These are phyloP conservation scores for Actinia tenebrosa DNA, from an alignment of 64 coral and sea anemone species.

Conservation along the genomic window DNA sequence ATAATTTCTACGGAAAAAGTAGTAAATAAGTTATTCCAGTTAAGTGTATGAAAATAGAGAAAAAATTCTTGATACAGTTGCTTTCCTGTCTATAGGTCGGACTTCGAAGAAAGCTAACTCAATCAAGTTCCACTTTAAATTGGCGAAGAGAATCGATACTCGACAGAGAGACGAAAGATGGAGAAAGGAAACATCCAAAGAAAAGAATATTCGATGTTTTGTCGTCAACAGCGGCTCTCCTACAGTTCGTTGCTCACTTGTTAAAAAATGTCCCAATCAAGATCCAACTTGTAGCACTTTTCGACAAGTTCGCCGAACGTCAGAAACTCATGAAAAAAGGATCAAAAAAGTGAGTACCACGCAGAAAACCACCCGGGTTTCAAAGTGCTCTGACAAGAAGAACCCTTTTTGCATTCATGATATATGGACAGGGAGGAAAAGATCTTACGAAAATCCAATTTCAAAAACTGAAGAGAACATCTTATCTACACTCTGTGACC, in stretches of 20 bases:
- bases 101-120: neutral
- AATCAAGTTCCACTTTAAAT: neutral
- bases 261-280: neutral
- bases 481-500: neutral
- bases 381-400: neutral
- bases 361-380: neutral
- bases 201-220: neutral
- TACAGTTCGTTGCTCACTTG: neutral
- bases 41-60: neutral
- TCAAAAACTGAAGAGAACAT: neutral
- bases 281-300: neutral
- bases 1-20: no score
- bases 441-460: neutral
- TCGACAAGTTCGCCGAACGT: neutral
- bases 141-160: neutral
- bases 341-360: neutral
- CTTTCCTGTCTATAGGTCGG: neutral
- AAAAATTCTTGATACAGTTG: neutral
- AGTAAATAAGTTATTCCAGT: neutral
- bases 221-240: neutral
- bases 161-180: neutral
- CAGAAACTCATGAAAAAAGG: neutral
- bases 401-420: neutral
- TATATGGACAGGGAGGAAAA: neutral
- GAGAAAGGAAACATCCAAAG: neutral